These are phyloP conservation scores for Danio tinwini DNA, from an alignment of 2,797 vertebrate genomes.

Conservation along the genomic window DNA sequence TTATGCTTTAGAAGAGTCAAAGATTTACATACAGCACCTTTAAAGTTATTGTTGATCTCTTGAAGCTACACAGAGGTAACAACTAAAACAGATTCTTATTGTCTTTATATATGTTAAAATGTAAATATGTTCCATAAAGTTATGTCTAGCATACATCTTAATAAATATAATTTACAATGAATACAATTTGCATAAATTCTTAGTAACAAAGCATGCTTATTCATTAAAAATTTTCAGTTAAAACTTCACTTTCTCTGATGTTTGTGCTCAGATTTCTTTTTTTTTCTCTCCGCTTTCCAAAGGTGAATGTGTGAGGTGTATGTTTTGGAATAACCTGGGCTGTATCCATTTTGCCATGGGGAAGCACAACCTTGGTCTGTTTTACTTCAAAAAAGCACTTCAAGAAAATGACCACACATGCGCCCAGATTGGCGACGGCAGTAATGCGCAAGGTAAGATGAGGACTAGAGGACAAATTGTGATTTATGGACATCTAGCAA, in stretches of 20 bases:
- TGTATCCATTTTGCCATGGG: slow-evolving; percentile 99
- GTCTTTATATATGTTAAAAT: too few relatives aligned
- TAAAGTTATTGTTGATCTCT: too few relatives aligned
- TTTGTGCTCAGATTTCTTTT: not conserved
- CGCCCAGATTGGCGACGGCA: slow-evolving; percentile 85
- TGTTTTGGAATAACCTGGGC: slow-evolving; percentile 99
- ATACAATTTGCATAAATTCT: not conserved
- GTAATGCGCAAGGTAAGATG: slow-evolving; percentile 85
- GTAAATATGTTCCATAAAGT: not conserved
- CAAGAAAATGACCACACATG: slow-evolving; percentile 96
- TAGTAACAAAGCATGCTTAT: not conserved
- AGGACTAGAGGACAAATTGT: not conserved
- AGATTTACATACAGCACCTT: too few relatives aligned
- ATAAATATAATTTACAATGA: not conserved
- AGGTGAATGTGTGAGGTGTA: slow-evolving; percentile 98
- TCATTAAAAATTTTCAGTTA: not conserved
- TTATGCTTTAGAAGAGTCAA: too few relatives aligned
- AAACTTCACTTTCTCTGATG: not conserved
- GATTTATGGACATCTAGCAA: not conserved
- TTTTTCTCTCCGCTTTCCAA: not conserved
- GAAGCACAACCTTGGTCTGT: slow-evolving; percentile 97
- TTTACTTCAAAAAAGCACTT: slow-evolving; percentile 99
- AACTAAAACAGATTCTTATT: too few relatives aligned
- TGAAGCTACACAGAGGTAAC: too few relatives aligned
- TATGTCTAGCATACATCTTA: too few relatives aligned